Base-by-base conservation (phyloP, 1,140 invertebrate species). In the Drosophila carrolli region DNA sequence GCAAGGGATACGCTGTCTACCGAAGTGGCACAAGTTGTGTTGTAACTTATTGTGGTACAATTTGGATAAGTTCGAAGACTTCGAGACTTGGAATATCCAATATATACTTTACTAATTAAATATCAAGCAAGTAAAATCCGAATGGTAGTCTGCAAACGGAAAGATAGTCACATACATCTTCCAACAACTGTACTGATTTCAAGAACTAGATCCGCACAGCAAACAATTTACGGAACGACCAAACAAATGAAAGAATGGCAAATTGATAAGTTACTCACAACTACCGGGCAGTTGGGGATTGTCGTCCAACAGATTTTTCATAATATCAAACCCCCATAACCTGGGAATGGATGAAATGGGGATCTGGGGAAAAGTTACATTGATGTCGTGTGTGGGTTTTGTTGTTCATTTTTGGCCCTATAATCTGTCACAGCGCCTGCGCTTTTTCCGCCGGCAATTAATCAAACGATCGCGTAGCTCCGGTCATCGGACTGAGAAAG, bases 401-500 rank as follows among this genome's bases (percentile, higher is more conserved):
- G 43, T 32, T n/a, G 58, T 16, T 32, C 16, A 29, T 7, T 7
- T 27, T 43, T 14, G 9, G 11, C 10, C 16, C 10, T 14, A 32
- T 37, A 47, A 60, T 46, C 32, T 60, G 32, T 47, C 10, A 46
- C 41, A 53, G 27, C 14, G 27, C 14, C 13, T 43, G 41, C 13
- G 10, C n/a, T 29, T 35, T 27, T 9, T 44, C 46, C 38, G 46
- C 11, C 6, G 35, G 16, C 50, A 40, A 71, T 57, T 47, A 55
- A 68, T 67, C 67, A 56, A 70, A 38, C 16, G 27, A 71, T 48
- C 47, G 43, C 13, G 37, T 0, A 4, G 62, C 32, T 37, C 13
- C 59, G 68, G 67, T 72, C 68, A 72, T 72, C 66, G 66, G 44
- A 29, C 66, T 71, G 68, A 71, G 68, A 72, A 72, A 72, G 68